Conservation (phyloP, 2,113 vertebrate genomes). For the Cyprinodon variegatus region DNA sequence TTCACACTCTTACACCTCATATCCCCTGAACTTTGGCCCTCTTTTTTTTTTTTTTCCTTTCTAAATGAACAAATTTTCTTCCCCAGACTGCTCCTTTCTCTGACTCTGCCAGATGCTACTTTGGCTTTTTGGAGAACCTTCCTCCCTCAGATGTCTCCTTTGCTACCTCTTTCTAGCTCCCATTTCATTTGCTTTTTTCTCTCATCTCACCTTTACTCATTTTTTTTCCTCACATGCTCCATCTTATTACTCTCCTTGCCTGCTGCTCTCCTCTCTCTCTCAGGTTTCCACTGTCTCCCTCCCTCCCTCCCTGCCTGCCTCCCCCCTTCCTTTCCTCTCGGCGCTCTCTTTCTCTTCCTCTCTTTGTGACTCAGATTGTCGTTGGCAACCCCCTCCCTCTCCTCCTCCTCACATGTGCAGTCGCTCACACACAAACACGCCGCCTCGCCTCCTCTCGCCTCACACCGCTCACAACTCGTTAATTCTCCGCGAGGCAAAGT, state of each 20-base stretch:
- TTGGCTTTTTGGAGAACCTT: constrained; percentile 9
- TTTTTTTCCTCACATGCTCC: constrained; percentile 40
- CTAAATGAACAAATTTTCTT: constrained; percentile 64
- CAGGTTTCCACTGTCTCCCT: constrained; percentile 64
- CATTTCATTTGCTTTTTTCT: constrained; percentile 28
- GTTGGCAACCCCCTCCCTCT: constrained; percentile 66
- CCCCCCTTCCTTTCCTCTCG: constrained; percentile 58
- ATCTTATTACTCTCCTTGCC: constrained; percentile 32
- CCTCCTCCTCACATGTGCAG: constrained; percentile 33
- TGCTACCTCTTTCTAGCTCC: constrained; percentile 39
- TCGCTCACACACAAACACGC: constrained; percentile 30
- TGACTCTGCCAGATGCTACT: constrained; percentile 47
- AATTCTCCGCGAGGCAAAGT: constrained; percentile 77
- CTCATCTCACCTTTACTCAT: constrained; percentile 28
- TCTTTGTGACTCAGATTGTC: constrained; percentile 81
- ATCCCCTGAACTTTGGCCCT: constrained; percentile 39
- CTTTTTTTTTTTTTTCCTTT: constrained; percentile 9
- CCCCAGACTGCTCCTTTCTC: constrained; percentile 53
- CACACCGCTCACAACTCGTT: constrained; percentile 77
- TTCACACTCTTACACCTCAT: constrained; percentile 38
- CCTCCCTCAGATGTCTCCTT: constrained; percentile 34
- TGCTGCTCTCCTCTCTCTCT: constrained; percentile 46
- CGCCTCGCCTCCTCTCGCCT: constrained; percentile 55
- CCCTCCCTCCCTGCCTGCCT: constrained; percentile 46
- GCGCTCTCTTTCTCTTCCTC: constrained; percentile 73